Evolutionary conservation across 2,888 invertebrate species (phyloP), one percentile per base, ranked within the genome.

Genomic region (Orgyia antiqua): DNA sequence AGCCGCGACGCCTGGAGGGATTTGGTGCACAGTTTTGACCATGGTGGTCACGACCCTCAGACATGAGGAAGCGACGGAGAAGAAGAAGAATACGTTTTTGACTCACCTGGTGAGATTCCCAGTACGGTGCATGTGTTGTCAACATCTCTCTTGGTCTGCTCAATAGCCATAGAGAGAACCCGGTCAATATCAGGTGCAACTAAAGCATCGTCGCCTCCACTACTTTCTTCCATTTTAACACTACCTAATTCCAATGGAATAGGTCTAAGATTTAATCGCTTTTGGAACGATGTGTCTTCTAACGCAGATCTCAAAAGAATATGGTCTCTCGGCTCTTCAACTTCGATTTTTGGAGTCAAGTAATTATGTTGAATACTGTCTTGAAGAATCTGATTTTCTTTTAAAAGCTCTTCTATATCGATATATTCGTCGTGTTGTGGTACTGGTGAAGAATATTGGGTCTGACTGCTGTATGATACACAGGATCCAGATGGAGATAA

Each of bases 81-180:
- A n/a, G n/a, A n/a, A n/a, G n/a, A n/a, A n/a, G n/a, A n/a, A n/a
- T n/a, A n/a, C n/a, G n/a, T n/a, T n/a, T n/a, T n/a, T n/a, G n/a
- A 87, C 91, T 91, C 77, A 96, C 96, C 95, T 80, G 93, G 92
- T 70, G 95, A 93, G 78, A 96, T 96, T 76, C 93, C 94, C 60
- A 96, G 89, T 52, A 93, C 91, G 31, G 91, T 91, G 78, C 95
- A 96, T 6, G 95, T 94, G 64, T 90, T 93, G 70, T 93, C 93
- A 29, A 95, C 94, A 68, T 96, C 96, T 63, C 93, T 91, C 58
- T 93, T 92, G 48, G 94, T 91, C 70, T 96, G 94, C 66, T 95
- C 94, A 55, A 96, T 93, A 13, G 95, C 95, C 79, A 95, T 88
- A 39, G 92, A 93, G 30, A 95, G 87, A 18, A 95, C 94, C 9